Evolutionary conservation across 2,113 vertebrate genomes (phyloP).

Genomic region (mouse (Mus musculus)): GRCm39 chr10:17072501-17073000

Average conservation of each 20-base stretch:
- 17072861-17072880: slow-evolving; percentile 68
- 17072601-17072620: slow-evolving; percentile 26
- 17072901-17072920: slow-evolving; percentile 81
- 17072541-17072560: slow-evolving; percentile 61
- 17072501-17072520: slow-evolving; percentile 67
- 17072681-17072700: not conserved
- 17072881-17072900: slow-evolving; percentile 57
- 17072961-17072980: slow-evolving; percentile 68
- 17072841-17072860: not conserved
- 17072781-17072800: not conserved
- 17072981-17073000: slow-evolving; percentile 74
- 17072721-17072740: not conserved
- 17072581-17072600: slow-evolving; percentile 29
- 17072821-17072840: not conserved
- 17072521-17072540: slow-evolving; percentile 78
- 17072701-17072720: not conserved
- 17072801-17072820: not conserved
- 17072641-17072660: not conserved
- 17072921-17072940: slow-evolving; percentile 65
- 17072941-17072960: slow-evolving; percentile 73
- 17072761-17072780: slow-evolving; percentile 17
- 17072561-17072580: slow-evolving; percentile 49
- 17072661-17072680: not conserved
- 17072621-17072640: slow-evolving; percentile 1
- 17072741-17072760: not conserved